Conservation (phyloP, 2,797 vertebrate species). For the Anguilla marmorata region DNA sequence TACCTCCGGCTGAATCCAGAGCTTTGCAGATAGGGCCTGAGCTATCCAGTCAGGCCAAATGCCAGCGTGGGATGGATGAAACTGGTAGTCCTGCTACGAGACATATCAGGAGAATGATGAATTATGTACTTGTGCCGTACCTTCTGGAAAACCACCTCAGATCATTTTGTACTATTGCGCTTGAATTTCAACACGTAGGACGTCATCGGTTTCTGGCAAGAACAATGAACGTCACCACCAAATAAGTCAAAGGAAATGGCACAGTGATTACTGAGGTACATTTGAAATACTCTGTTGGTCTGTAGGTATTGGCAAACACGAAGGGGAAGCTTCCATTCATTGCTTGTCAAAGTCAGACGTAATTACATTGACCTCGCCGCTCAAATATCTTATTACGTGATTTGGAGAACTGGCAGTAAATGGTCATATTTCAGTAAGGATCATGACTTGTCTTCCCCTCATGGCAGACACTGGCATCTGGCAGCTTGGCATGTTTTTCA, state of each 20-base stretch:
- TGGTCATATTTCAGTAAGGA: neutral
- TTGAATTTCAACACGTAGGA: neutral
- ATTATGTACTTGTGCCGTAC: neutral
- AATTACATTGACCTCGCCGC: constrained; percentile 34
- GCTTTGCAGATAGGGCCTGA: neutral
- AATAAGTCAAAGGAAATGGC: constrained; percentile 12
- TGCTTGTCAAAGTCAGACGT: constrained; percentile 8
- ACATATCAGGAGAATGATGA: neutral
- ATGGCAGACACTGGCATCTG: constrained; percentile 34
- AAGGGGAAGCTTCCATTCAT: constrained; percentile 32
- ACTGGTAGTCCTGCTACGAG: neutral
- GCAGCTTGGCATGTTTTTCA: constrained; percentile 9
- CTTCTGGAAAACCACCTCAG: neutral
- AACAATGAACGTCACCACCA: neutral
- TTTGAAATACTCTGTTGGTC: neutral
- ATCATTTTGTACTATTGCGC: neutral
- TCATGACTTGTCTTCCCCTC: constrained; percentile 9
- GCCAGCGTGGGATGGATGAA: neutral
- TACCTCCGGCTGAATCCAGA: neutral
- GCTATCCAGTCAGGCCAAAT: neutral
- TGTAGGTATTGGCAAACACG: neutral
- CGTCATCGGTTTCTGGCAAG: neutral
- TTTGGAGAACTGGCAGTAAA: neutral
- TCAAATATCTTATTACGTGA: neutral
- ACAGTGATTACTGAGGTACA: neutral